Base-by-base conservation (phyloP, 2,888 invertebrate genomes). In the Heteropelma amictum region DNA sequence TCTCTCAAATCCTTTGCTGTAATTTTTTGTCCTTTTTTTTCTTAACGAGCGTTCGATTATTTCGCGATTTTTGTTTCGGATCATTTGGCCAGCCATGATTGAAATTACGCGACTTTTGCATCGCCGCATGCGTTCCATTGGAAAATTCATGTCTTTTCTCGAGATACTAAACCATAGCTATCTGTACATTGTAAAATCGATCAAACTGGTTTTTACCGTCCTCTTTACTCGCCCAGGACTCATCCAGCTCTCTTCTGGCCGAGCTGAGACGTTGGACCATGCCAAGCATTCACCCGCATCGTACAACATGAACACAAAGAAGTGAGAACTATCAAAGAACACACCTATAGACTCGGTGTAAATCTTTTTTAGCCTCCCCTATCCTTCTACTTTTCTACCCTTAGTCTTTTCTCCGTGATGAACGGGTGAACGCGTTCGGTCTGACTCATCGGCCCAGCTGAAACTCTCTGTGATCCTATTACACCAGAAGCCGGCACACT, bases 291-390 rank as follows among this genome's bases (percentile, higher is more conserved):
- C 47, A 49, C 47, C 47, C 47, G 47, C 47, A 12, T 49, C 7
- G 26, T 12, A n/a, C n/a, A 23, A 42, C 12, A 28, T 28, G 26
- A 26, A 49, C 47, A 12, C 12, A 26, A 23, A n/a, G 5, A 49
- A 49, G 10, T 26, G 10, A 56, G 38, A 45, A 33, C 69, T 19
- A 42, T 61, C 5, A 81, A 79, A 80, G 80, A 63, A 69, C 14
- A 12, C 38, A 38, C 38, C 67, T 65, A 40, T 75, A 64, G 75
- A 78, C 77, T 81, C 77, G 77, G 76, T 73, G 6, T 68, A 75
- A 78, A 78, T 79, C 81, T 83, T 79, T 77, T 76, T 76, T 61
- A 68, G 53, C 35, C 26, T 70, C 38, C 35, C 53, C 26, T 54
- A 14, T 10, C 28, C 12, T n/a, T 26, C 47, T 23, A n/a, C 23